Evolutionary conservation across 2,113 vertebrate species (phyloP), one percentile per base, ranked within the genome.

Genomic region (Mystacornis crossleyi): DNA sequence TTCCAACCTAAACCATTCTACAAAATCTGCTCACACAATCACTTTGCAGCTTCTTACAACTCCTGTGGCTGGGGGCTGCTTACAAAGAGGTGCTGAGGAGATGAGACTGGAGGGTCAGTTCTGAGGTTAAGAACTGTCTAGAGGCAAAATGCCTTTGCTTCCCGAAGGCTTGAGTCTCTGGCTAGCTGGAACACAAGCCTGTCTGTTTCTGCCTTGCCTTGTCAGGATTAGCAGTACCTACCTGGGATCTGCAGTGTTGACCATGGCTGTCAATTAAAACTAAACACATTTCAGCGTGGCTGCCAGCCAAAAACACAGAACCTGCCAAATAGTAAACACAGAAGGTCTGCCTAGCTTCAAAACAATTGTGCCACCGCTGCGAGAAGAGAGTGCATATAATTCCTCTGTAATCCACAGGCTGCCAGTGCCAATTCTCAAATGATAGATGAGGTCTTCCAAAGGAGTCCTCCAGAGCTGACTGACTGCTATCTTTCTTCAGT

Each of bases 261-360:
- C 94, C 95, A 81, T 25, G 87, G 93, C 97, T 97, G 98, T 98
- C 98, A 98, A 92, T 95, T 95, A 84, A 97, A 98, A 90, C 95
- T 98, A 98, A 98, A 98, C 97, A 98, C 96, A 95, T 97, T 98
- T 97, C 93, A 94, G 81, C 1, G 3, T 95, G 98, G 98, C 96
- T 62, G 95, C 91, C 94, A 78, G 98, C 98, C 98, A 98, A 95
- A 97, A 97, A 94, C 97, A 98, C 94, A 97, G 96, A 97, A 98
- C 86, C 95, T 97, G 95, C 98, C 98, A 95, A 97, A 97, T 60
- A 89, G 92, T 98, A 98, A 98, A 98, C 98, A 98, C 67, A 90
- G 94, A 78, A 94, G 92, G 24, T 97, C 98, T 98, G 98, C 84
- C 96, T 98, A 95, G 80, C 97, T 97, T 98, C 98, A 98, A 96